These are phyloP conservation scores for Dascillus cervinus DNA, from an alignment of 2,888 invertebrate genomes.

Conservation along the genomic window DNA sequence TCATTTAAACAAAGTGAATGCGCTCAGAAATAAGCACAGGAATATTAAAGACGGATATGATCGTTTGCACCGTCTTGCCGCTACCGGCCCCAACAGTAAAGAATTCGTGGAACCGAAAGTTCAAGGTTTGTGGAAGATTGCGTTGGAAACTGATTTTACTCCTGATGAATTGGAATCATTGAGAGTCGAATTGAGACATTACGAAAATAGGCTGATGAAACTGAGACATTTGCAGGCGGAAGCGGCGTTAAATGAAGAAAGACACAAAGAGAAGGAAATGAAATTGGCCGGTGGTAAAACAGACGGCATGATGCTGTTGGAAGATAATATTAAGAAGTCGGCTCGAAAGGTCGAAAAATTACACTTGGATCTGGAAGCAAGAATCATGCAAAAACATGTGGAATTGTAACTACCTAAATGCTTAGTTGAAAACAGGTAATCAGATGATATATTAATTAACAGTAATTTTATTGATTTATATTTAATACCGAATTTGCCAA, in stretches of 20 bases:
- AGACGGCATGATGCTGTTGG: constrained; percentile 56
- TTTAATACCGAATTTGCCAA: no score
- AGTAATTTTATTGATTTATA: no score
- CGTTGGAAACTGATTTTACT: constrained; percentile 71
- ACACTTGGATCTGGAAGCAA: constrained; percentile 69
- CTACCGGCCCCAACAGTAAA: constrained; percentile 69
- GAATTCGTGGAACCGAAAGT: constrained; percentile 91
- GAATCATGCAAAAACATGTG: constrained; percentile 65
- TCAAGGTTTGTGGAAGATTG: constrained; percentile 79
- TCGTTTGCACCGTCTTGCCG: constrained; percentile 62
- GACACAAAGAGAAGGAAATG: constrained; percentile 52
- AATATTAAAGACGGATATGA: constrained; percentile 74
- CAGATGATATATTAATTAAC: no score
- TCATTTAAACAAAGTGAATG: constrained; percentile 59
- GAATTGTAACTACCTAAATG: constrained; percentile 54
- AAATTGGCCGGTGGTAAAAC: constrained; percentile 54
- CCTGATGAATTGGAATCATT: constrained; percentile 75
- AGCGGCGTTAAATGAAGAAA: constrained; percentile 63
- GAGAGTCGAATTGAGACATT: constrained; percentile 78
- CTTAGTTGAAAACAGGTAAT: no score
- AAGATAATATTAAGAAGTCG: constrained; percentile 77
- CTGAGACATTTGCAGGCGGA: constrained; percentile 76
- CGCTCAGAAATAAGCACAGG: constrained; percentile 65
- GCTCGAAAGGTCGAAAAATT: constrained; percentile 78
- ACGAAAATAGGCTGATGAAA: constrained; percentile 78